Percentiles rank a stretch among this genome's conserved stretches.
Conservation (phyloP, 64 coral and sea anemone species). For the Dendrophyllia cribrosa region DNA sequence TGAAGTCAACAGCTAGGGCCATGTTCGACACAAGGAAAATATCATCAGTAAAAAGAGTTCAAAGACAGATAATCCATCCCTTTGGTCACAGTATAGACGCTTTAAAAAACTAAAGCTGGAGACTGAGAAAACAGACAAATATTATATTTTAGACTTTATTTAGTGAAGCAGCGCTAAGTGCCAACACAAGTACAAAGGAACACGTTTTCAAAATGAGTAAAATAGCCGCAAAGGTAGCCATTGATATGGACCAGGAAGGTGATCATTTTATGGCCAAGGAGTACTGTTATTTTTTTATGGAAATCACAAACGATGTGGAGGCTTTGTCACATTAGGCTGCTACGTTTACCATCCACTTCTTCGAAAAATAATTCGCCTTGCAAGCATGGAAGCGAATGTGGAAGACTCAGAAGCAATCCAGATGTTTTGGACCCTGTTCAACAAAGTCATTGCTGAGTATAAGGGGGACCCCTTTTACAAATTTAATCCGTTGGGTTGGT, state of each 20-base stretch:
- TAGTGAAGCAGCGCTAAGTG: too few species aligned
- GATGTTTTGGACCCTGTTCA: not conserved
- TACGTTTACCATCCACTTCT: constrained; percentile 12
- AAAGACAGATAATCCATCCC: too few species aligned
- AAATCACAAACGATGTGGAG: not conserved
- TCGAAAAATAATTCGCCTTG: not conserved
- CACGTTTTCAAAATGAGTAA: constrained; percentile 1
- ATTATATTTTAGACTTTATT: too few species aligned
- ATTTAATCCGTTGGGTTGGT: not conserved
- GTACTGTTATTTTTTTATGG: constrained; percentile 1
- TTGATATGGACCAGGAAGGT: constrained; percentile 4
- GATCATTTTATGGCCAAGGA: not conserved
- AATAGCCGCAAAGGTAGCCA: not conserved
- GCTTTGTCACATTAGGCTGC: not conserved
- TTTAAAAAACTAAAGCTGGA: too few species aligned
- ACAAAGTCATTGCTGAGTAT: too few species aligned
- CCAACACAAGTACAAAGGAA: not conserved
- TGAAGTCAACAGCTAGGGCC: too few species aligned
- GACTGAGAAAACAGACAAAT: too few species aligned
- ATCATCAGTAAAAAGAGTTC: too few species aligned
- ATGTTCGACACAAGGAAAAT: too few species aligned
- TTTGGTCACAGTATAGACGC: too few species aligned
- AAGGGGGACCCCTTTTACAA: too few species aligned
- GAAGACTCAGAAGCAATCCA: constrained; percentile 10
- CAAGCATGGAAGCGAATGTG: not conserved